phyloP scores from a whole-genome alignment of 2,888 invertebrate genomes.

The Iselma pallidipennis region DNA sequence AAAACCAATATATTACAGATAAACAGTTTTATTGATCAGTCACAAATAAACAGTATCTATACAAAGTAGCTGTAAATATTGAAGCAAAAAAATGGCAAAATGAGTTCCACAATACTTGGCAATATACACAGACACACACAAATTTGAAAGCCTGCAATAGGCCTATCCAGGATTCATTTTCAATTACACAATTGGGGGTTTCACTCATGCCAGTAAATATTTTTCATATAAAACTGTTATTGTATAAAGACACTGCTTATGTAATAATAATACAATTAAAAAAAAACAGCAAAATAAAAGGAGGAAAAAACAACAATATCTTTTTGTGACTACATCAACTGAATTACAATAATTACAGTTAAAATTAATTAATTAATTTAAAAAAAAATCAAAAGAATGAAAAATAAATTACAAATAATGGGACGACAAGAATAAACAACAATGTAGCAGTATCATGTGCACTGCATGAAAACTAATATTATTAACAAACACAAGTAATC shows the following conservation, averaged over 20 bases:
- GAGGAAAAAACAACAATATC: background rate
- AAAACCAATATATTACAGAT: slow-evolving; percentile 26
- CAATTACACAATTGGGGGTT: slow-evolving; percentile 32
- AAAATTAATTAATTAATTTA: background rate
- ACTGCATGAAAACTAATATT: too few relatives aligned
- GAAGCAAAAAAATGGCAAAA: slow-evolving; percentile 38
- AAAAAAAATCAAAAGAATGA: background rate
- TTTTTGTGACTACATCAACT: background rate
- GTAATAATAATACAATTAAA: background rate
- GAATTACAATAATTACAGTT: background rate
- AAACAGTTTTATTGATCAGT: slow-evolving; percentile 49
- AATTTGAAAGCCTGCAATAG: slow-evolving; percentile 29
- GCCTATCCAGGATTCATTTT: slow-evolving; percentile 30
- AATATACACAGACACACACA: slow-evolving; percentile 19
- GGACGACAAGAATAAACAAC: background rate
- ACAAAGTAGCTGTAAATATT: slow-evolving; percentile 45
- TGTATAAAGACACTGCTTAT: background rate
- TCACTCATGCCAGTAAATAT: slow-evolving; percentile 26
- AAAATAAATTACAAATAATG: slow-evolving; percentile 12
- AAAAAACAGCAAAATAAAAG: background rate
- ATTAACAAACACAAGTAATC: slow-evolving; percentile 1
- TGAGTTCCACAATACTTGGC: slow-evolving; percentile 31
- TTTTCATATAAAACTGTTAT: slow-evolving; percentile 16
- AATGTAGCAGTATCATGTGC: background rate
- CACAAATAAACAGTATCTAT: slow-evolving; percentile 51